A percentile compares a stretch with the other conserved stretches of the same genome.
These are phyloP conservation scores for Thrips palmi DNA, from an alignment of 1,140 invertebrate genomes.

Conservation along the genomic window DNA sequence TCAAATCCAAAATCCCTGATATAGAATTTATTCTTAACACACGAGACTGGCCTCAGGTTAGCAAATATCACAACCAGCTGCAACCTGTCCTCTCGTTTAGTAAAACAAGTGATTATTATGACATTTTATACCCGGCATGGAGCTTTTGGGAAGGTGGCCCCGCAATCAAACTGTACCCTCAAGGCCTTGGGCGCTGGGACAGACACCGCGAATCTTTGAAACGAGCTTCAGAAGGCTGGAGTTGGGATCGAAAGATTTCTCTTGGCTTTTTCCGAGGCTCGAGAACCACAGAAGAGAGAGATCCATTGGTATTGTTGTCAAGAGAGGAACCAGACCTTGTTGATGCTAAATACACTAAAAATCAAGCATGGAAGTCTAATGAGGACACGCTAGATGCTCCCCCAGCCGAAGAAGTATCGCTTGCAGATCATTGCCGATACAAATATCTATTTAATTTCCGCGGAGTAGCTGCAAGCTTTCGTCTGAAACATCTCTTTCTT, in stretches of 20 bases:
- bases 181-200: slow-evolving; percentile 86
- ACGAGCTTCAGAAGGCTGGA: slow-evolving; percentile 39
- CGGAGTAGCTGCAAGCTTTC: slow-evolving; percentile 90
- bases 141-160: slow-evolving; percentile 96
- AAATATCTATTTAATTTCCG: slow-evolving; percentile 94
- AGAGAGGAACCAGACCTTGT: slow-evolving; percentile 56
- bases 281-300: slow-evolving; percentile 75
- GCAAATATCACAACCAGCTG: slow-evolving; percentile 33
- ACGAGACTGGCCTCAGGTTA: slow-evolving; percentile 80
- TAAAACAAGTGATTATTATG: slow-evolving; percentile 69
- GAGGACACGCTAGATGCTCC: slow-evolving; percentile 66
- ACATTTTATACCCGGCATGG: slow-evolving; percentile 95
- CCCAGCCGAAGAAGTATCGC: slow-evolving; percentile 69
- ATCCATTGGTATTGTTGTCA: slow-evolving; percentile 74
- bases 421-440: slow-evolving; percentile 85
- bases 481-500: slow-evolving; percentile 90
- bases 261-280: slow-evolving; percentile 87
- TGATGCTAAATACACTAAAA: slow-evolving; percentile 91
- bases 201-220: slow-evolving; percentile 51
- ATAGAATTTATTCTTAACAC: slow-evolving; percentile 81
- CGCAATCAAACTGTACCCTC: slow-evolving; percentile 81
- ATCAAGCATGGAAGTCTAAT: slow-evolving; percentile 95
- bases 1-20: slow-evolving; percentile 47
- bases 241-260: slow-evolving; percentile 60
- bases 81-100: slow-evolving; percentile 87